These are phyloP conservation scores for Netelia virgata DNA, from an alignment of 2,888 invertebrate genomes.

Conservation along the genomic window DNA sequence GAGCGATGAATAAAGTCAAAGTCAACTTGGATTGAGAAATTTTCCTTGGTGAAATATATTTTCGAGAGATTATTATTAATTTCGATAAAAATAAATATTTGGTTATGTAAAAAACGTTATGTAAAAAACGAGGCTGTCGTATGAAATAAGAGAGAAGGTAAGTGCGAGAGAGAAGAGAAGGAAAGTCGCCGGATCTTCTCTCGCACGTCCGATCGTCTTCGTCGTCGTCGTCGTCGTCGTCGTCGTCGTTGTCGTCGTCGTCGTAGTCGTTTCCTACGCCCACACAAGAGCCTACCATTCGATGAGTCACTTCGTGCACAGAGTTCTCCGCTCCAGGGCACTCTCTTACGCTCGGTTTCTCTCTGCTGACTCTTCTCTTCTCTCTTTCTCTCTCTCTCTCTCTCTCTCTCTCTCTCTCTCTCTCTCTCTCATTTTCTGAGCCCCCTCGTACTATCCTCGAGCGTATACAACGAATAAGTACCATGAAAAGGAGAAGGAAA, in stretches of 20 bases:
- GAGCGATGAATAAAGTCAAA: background rate
- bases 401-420: background rate
- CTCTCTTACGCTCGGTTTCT: conserved; percentile 20
- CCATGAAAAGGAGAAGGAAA: background rate
- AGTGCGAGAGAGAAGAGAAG: background rate
- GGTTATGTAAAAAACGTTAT: too few relatives aligned
- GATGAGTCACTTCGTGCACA: conserved; percentile 76
- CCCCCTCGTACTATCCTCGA: background rate
- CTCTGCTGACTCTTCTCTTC: background rate
- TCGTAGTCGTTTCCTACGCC: conserved; percentile 72
- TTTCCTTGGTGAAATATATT: background rate
- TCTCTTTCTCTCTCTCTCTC: too few relatives aligned
- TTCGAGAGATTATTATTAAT: background rate
- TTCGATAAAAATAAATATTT: background rate
- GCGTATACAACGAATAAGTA: background rate
- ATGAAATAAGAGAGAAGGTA: background rate
- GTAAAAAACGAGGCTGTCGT: background rate
- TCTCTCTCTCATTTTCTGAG: background rate
- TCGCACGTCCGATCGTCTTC: conserved; percentile 32
- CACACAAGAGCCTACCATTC: conserved; percentile 65
- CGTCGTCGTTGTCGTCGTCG: conserved; percentile 70
- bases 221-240: conserved; percentile 20
- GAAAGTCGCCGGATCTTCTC: conserved; percentile 36
- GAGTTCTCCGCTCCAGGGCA: conserved; percentile 62
- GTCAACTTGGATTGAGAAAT: background rate